phyloP scores from a whole-genome alignment of 2,797 vertebrate genomes.

The Siniperca obscura region DNA sequence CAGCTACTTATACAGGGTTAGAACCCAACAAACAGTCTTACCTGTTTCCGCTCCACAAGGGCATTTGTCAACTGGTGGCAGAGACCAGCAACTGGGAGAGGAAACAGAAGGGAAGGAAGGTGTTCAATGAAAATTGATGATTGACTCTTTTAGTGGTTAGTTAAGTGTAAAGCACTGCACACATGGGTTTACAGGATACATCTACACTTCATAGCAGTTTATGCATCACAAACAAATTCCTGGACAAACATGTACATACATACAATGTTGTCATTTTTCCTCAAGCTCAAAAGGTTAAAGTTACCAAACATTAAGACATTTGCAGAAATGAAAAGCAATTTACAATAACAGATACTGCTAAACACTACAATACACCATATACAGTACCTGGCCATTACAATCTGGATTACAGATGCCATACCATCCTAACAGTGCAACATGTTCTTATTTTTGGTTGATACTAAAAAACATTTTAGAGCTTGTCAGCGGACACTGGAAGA shows the following conservation, averaged over 20 bases:
- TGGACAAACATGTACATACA: background rate
- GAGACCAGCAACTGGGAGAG: constrained; percentile 94
- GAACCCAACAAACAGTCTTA: constrained; percentile 69
- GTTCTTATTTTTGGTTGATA: background rate
- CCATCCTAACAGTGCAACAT: background rate
- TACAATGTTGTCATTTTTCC: background rate
- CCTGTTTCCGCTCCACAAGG: constrained; percentile 99
- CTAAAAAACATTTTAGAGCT: background rate
- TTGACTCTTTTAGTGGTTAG: background rate
- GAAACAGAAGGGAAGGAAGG: constrained; percentile 25
- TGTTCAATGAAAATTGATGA: background rate
- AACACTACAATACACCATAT: background rate
- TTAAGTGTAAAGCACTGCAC: background rate
- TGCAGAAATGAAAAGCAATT: background rate
- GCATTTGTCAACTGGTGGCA: constrained; percentile 99
- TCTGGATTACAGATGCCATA: background rate
- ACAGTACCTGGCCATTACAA: background rate
- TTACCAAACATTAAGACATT: background rate
- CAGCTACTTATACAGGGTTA: no score
- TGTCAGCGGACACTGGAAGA: background rate
- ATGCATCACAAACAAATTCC: background rate
- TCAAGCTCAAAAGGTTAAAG: background rate
- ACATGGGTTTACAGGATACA: background rate
- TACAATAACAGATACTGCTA: background rate
- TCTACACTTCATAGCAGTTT: background rate